phyloP scores from a whole-genome alignment of 2,888 invertebrate species.

The Nineta flava region DNA sequence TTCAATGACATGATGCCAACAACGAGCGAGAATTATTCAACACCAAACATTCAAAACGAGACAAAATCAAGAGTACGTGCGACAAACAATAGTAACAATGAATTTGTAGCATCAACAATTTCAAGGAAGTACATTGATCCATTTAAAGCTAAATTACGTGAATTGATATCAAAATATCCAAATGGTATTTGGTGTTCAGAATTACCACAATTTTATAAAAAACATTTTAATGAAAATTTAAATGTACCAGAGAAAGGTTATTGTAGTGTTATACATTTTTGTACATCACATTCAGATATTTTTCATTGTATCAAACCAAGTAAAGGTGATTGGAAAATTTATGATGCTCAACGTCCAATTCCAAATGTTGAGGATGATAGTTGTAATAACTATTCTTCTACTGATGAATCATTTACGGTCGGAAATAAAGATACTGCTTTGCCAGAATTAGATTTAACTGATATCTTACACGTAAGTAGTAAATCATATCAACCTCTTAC shows the following conservation, averaged over 20 bases:
- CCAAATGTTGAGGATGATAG: background rate
- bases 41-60: too few relatives aligned
- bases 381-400: background rate
- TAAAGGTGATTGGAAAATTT: slow-evolving; percentile 4
- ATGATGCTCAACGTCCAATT: slow-evolving; percentile 2
- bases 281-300: background rate
- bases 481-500: too few relatives aligned
- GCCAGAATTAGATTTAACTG: background rate
- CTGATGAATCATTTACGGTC: background rate
- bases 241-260: background rate
- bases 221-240: background rate
- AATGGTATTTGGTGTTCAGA: slow-evolving; percentile 2
- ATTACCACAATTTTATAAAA: background rate
- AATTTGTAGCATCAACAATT: too few relatives aligned
- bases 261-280: background rate
- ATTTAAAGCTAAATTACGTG: background rate
- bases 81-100: too few relatives aligned
- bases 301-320: slow-evolving; percentile 1
- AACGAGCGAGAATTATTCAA: too few relatives aligned
- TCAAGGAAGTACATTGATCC: background rate
- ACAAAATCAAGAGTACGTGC: too few relatives aligned
- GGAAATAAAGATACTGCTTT: background rate
- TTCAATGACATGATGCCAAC: too few relatives aligned
- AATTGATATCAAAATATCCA: background rate
- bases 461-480: background rate